A percentile compares a stretch with the other conserved stretches of the same genome.
These are phyloP conservation scores for Gobio gobio DNA, from an alignment of 2,113 vertebrate species.

Conservation along the genomic window DNA sequence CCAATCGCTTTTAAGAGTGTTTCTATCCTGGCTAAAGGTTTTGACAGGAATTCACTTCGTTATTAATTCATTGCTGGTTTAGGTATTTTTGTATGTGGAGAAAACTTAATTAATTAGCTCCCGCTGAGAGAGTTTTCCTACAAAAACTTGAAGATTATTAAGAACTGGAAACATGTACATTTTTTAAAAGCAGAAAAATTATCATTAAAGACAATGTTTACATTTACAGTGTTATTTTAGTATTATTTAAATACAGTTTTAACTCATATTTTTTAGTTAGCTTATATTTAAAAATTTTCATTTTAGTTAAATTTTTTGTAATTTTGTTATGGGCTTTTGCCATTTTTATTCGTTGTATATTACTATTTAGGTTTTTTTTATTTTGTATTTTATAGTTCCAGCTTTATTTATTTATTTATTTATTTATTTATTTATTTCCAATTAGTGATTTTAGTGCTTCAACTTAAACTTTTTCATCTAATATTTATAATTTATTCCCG, in stretches of 20 bases:
- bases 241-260: neutral
- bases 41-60: neutral
- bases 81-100: conserved; percentile 5
- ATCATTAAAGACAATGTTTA: too few species aligned
- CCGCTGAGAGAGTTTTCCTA: neutral
- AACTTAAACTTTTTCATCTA: neutral
- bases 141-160: neutral
- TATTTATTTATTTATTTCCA: neutral
- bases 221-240: neutral
- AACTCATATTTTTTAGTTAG: too few species aligned
- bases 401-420: neutral
- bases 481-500: neutral
- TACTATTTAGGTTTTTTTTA: neutral
- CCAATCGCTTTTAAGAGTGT: neutral
- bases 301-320: neutral
- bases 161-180: neutral
- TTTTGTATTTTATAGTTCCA: neutral
- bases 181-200: neutral
- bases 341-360: too few species aligned
- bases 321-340: neutral
- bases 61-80: neutral
- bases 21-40: neutral
- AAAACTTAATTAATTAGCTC: neutral
- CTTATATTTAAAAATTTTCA: neutral
- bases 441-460: neutral